A percentile compares a stretch with the other conserved stretches of the same genome.
These are phyloP conservation scores for Aythya baeri DNA, from an alignment of 2,113 vertebrate genomes.

Conservation along the genomic window DNA sequence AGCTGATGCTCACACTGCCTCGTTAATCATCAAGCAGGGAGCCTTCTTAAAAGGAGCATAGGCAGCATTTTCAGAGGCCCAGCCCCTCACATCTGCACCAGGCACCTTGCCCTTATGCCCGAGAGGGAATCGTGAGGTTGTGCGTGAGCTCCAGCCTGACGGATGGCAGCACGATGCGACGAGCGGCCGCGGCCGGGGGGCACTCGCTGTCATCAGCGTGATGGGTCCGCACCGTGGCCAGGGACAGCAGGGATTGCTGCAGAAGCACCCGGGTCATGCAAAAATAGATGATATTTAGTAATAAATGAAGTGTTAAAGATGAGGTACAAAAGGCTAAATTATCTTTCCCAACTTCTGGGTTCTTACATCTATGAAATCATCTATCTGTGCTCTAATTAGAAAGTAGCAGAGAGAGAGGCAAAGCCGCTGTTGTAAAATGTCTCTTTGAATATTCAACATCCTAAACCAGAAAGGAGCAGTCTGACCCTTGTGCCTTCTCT, in stretches of 20 bases:
- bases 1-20: neutral
- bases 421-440: neutral
- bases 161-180: conserved; percentile 11
- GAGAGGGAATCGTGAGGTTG: neutral
- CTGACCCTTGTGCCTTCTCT: neutral
- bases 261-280: conserved; percentile 18
- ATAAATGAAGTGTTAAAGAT: conserved; percentile 69
- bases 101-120: neutral
- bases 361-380: neutral
- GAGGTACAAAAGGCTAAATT: conserved; percentile 46
- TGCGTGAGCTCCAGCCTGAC: neutral
- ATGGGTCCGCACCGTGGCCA: conserved; percentile 31
- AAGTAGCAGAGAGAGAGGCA: neutral
- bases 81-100: neutral
- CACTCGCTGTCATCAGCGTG: neutral
- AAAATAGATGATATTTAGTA: conserved; percentile 67
- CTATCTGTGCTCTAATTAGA: conserved; percentile 27
- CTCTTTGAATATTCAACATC: neutral
- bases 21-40: conserved; percentile 18
- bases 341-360: conserved; percentile 3
- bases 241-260: conserved; percentile 27
- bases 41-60: neutral
- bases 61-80: neutral
- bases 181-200: neutral
- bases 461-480: neutral